phyloP scores from a whole-genome alignment of 1,140 invertebrate species.

The Lethrus apterus region DNA sequence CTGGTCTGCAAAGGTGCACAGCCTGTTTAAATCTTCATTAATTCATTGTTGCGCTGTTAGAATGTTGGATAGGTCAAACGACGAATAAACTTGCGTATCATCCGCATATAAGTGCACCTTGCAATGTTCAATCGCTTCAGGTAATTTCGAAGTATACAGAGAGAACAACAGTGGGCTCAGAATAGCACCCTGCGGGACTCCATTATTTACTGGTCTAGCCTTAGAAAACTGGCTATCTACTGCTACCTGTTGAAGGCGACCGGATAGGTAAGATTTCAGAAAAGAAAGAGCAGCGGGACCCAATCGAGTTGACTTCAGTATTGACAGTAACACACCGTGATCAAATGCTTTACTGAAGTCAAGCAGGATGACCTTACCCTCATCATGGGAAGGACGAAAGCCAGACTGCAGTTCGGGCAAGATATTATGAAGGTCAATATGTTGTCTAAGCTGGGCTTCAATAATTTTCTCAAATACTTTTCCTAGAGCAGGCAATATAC shows the following conservation, averaged over 20 bases:
- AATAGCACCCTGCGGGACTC: constrained; percentile 1
- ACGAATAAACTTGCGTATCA: constrained; percentile 1
- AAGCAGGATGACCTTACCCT: background rate
- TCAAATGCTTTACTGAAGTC: constrained; percentile 1
- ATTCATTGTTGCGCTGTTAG: too few species aligned
- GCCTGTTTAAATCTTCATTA: too few species aligned
- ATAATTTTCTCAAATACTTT: too few species aligned
- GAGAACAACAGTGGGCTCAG: constrained; percentile 1
- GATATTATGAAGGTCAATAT: background rate
- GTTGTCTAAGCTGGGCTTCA: background rate
- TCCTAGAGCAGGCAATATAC: background rate
- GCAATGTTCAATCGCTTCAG: background rate
- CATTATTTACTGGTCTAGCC: too few species aligned
- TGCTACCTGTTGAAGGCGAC: too few species aligned
- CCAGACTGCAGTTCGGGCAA: background rate
- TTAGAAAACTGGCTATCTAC: too few species aligned
- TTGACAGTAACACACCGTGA: background rate
- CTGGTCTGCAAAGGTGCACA: too few species aligned
- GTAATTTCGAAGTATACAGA: background rate
- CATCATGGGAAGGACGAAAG: background rate
- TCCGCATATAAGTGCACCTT: background rate
- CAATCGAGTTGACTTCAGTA: too few species aligned
- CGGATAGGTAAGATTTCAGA: too few species aligned
- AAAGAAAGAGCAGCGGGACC: too few species aligned
- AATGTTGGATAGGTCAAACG: too few species aligned